Conservation (phyloP, 2,797 vertebrate species). For the Pelobates cultripes region DNA sequence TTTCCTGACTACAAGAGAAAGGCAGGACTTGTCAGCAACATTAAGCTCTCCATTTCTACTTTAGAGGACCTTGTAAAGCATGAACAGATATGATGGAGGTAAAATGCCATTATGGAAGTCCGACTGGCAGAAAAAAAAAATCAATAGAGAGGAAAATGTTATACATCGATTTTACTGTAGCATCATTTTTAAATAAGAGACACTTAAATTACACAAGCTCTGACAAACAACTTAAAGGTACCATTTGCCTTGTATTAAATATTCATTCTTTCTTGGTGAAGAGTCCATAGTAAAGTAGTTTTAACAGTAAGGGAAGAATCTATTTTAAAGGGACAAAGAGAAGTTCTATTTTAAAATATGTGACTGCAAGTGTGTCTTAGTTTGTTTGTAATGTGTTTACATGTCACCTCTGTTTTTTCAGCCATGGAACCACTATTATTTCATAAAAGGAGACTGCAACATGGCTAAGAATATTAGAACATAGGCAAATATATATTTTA, state of each 20-base stretch:
- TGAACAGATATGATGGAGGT: constrained; percentile 49
- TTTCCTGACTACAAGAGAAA: constrained; percentile 30
- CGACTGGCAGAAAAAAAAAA: constrained; percentile 67
- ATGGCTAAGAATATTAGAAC: too few species aligned
- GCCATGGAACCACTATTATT: too few species aligned
- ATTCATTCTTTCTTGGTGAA: constrained; percentile 68
- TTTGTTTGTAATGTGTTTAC: too few species aligned
- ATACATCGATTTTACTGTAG: constrained; percentile 67
- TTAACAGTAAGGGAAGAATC: constrained; percentile 9
- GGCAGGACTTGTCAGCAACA: constrained; percentile 38
- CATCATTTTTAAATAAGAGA: constrained; percentile 68
- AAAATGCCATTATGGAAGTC: constrained; percentile 57
- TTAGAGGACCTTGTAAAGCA: constrained; percentile 45
- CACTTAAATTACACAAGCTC: constrained; percentile 64
- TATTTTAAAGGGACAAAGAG: constrained; percentile 19
- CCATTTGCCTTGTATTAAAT: constrained; percentile 71
- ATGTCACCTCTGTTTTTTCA: too few species aligned
- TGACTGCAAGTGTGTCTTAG: background rate
- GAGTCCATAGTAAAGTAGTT: constrained; percentile 45
- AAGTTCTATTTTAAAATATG: constrained; percentile 28
- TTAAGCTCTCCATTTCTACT: constrained; percentile 33
- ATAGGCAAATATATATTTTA: too few species aligned
- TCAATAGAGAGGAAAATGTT: constrained; percentile 69
- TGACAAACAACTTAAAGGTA: constrained; percentile 69
- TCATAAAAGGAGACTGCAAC: too few species aligned